These are phyloP conservation scores for Callorhinus ursinus DNA, from an alignment of 2,113 vertebrate species.

Conservation along the genomic window DNA sequence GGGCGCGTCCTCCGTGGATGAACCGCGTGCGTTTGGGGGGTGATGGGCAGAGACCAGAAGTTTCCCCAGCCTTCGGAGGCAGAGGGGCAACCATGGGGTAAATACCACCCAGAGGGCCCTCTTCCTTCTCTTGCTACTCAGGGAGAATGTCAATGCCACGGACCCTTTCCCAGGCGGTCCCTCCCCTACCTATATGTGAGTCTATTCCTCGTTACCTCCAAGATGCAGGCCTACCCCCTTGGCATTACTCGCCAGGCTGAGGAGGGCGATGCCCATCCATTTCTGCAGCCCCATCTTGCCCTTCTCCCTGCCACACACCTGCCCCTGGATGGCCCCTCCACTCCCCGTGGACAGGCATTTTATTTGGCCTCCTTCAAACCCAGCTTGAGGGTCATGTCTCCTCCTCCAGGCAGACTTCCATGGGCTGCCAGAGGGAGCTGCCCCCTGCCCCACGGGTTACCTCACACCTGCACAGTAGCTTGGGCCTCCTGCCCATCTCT, in stretches of 20 bases:
- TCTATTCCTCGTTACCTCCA: not conserved
- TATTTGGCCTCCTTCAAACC: not conserved
- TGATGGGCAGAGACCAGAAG: not conserved
- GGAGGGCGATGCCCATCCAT: fast-evolving
- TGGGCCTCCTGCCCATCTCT: not conserved
- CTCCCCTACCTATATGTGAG: not conserved
- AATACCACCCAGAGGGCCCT: not conserved
- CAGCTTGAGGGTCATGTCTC: not conserved
- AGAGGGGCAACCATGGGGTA: not conserved
- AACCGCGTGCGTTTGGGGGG: not conserved
- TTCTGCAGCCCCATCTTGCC: no score
- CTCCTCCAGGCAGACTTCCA: not conserved
- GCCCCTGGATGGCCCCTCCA: not conserved
- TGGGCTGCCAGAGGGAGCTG: not conserved
- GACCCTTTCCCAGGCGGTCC: not conserved
- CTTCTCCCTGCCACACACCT: not conserved
- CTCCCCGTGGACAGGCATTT: not conserved
- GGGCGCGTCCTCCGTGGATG: not conserved
- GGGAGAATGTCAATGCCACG: not conserved
- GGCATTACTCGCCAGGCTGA: not conserved
- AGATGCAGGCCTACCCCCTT: not conserved
- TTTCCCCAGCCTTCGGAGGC: not conserved
- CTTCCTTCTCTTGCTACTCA: not conserved
- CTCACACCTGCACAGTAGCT: not conserved
- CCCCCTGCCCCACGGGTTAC: not conserved